phyloP scores from a whole-genome alignment of 2,797 vertebrate species.

The Lacerta agilis region DNA sequence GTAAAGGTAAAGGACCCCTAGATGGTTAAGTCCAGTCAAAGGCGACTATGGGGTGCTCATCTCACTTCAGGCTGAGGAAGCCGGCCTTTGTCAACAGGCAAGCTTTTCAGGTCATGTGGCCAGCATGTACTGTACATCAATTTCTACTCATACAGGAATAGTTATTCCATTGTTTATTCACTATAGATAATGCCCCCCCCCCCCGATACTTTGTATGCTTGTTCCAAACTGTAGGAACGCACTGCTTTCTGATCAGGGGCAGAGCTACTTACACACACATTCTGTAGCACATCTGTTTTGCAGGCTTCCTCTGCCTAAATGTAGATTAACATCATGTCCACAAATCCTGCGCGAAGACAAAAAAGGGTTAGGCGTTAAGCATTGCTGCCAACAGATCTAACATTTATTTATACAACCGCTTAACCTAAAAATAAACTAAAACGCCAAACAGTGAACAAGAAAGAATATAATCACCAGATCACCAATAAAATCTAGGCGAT shows the following conservation, averaged over 20 bases:
- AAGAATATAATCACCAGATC: too few relatives aligned
- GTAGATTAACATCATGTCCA: not conserved
- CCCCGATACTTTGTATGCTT: not conserved
- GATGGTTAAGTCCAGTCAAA: too few relatives aligned
- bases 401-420: slow-evolving; percentile 21
- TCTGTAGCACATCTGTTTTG: not conserved
- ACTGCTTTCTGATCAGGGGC: not conserved
- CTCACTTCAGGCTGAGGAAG: too few relatives aligned
- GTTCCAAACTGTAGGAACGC: not conserved
- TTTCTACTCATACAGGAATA: not conserved
- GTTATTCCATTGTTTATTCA: not conserved
- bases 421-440: too few relatives aligned
- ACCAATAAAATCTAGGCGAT: too few relatives aligned
- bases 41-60: too few relatives aligned
- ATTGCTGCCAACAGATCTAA: slow-evolving; percentile 35
- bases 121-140: not conserved
- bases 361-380: not conserved
- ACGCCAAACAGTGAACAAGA: too few relatives aligned
- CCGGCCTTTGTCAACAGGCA: too few relatives aligned
- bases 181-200: not conserved
- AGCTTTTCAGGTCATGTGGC: too few relatives aligned
- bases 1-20: too few relatives aligned
- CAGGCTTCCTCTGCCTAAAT: not conserved
- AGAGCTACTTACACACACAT: not conserved
- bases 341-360: not conserved